These are phyloP conservation scores for Calcarius ornatus DNA, from an alignment of 2,113 vertebrate genomes.

Conservation along the genomic window DNA sequence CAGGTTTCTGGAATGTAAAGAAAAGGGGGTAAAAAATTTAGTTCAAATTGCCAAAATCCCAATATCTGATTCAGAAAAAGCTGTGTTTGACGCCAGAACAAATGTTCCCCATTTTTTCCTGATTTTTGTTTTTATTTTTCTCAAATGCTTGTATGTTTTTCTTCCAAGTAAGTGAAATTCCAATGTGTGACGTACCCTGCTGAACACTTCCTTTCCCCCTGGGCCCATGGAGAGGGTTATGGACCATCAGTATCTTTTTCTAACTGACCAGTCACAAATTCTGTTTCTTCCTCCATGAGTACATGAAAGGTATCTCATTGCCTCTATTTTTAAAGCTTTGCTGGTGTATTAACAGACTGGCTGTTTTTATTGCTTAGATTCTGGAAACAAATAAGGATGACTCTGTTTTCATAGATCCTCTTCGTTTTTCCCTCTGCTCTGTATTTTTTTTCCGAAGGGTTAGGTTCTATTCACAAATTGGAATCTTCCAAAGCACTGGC, in stretches of 20 bases:
- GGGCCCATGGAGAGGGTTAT: neutral
- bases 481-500: neutral
- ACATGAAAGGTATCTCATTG: neutral
- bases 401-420: neutral
- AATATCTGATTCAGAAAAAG: neutral
- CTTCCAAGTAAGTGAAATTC: neutral
- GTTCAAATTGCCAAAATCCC: neutral
- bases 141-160: neutral
- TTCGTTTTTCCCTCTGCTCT: neutral
- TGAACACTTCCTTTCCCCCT: neutral
- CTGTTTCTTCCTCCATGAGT: neutral
- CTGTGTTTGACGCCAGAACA: rapidly evolving
- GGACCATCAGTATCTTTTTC: neutral
- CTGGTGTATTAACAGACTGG: neutral
- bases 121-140: neutral
- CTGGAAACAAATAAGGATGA: neutral
- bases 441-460: neutral
- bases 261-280: neutral
- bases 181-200: neutral
- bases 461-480: neutral
- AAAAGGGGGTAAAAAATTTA: rapidly evolving
- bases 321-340: neutral
- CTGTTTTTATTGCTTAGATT: neutral
- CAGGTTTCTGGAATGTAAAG: neutral
- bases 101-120: neutral